Evolutionary conservation across 2,113 vertebrate species (phyloP).

Genomic region (Clupea harengus): DNA sequence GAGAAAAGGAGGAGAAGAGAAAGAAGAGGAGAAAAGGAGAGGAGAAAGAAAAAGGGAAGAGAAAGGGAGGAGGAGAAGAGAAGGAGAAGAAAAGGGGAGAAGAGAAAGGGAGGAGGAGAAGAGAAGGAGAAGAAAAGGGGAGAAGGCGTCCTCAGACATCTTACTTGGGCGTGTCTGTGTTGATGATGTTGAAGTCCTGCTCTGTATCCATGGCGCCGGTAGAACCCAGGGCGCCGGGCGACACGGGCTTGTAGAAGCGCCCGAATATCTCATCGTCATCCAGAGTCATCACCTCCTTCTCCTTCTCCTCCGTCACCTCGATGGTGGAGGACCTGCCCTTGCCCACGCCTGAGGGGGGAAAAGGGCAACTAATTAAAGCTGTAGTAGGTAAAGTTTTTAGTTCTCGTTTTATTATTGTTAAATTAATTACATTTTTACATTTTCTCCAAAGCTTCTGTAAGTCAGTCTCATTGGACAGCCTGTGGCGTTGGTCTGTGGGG

Average conservation of each 20-base stretch:
- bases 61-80: background rate
- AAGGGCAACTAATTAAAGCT: background rate
- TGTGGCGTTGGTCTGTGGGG: too few species aligned
- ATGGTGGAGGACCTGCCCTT: slow-evolving; percentile 67
- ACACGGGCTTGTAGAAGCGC: slow-evolving; percentile 67
- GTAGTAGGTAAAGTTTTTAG: background rate
- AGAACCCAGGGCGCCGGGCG: slow-evolving; percentile 47
- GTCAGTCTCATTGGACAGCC: too few species aligned
- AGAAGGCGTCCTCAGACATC: background rate
- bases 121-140: background rate
- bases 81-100: background rate
- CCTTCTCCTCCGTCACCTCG: slow-evolving; percentile 70
- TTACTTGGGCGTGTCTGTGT: slow-evolving; percentile 67
- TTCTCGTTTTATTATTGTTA: too few species aligned
- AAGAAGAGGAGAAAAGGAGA: too few species aligned
- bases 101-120: background rate
- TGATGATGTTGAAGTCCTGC: slow-evolving; percentile 67
- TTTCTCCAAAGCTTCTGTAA: too few species aligned
- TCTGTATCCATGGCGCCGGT: slow-evolving; percentile 54
- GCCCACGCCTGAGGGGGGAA: slow-evolving; percentile 50
- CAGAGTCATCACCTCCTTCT: slow-evolving; percentile 77
- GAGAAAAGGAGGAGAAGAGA: background rate
- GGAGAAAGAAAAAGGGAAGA: too few species aligned
- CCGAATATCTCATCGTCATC: slow-evolving; percentile 75
- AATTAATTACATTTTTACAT: too few species aligned